Conservation (phyloP, 1,140 invertebrate genomes). For the Venustaconcha ellipsiformis region DNA sequence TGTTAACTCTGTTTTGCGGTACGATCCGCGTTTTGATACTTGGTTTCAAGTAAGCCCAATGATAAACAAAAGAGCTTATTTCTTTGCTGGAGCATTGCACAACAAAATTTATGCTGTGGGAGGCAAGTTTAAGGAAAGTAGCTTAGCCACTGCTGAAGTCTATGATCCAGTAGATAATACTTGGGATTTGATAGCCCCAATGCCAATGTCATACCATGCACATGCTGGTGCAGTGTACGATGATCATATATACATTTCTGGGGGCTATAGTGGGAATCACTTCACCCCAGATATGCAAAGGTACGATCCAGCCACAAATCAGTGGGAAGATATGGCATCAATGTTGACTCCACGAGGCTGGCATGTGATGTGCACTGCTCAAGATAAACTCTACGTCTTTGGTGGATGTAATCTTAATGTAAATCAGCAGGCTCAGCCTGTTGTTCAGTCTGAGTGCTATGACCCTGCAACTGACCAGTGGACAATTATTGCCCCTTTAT, state of each 20-base stretch:
- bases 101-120: constrained; percentile 66
- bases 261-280: constrained; percentile 68
- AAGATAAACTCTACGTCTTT: constrained; percentile 81
- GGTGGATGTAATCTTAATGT: constrained; percentile 75
- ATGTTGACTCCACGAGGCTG: constrained; percentile 69
- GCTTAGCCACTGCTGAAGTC: constrained; percentile 64
- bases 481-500: constrained; percentile 76
- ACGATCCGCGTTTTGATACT: constrained; percentile 66
- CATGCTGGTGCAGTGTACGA: constrained; percentile 67
- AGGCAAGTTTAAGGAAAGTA: constrained; percentile 68
- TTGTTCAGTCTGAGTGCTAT: constrained; percentile 80
- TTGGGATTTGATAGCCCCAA: constrained; percentile 64
- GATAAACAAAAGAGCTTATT: constrained; percentile 68
- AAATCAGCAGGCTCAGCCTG: constrained; percentile 80
- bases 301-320: constrained; percentile 63
- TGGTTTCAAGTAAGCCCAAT: constrained; percentile 67
- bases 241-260: constrained; percentile 66
- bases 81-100: constrained; percentile 66
- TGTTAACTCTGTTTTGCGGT: constrained; percentile 66
- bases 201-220: constrained; percentile 68
- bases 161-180: constrained; percentile 66
- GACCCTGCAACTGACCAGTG: constrained; percentile 76
- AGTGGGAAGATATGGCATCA: constrained; percentile 67
- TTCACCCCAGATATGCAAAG: constrained; percentile 68
- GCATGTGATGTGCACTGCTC: constrained; percentile 70